Evolutionary conservation across 2,888 invertebrate genomes (phyloP).

Genomic region (Epinotia brunnichana): DNA sequence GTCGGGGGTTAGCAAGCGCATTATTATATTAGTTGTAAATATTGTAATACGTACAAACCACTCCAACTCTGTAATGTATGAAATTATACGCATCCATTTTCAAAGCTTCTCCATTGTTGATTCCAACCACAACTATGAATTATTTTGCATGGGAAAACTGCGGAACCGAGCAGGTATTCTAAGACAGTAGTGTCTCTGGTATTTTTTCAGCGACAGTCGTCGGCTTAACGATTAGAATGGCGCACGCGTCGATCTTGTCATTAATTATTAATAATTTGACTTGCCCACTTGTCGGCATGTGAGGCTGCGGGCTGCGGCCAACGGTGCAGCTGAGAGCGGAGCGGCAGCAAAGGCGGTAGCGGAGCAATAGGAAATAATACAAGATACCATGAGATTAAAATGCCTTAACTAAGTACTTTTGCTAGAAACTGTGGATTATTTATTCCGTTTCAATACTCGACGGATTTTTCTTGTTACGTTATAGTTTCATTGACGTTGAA

Average conservation of each 20-base stretch:
- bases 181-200: background rate
- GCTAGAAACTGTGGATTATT: too few species aligned
- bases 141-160: background rate
- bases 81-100: background rate
- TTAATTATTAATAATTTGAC: slow-evolving; percentile 44
- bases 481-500: too few species aligned
- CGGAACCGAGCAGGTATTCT: slow-evolving; percentile 6
- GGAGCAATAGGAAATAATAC: background rate
- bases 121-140: too few species aligned
- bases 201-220: slow-evolving; percentile 36
- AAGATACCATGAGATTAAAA: too few species aligned
- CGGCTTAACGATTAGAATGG: slow-evolving; percentile 55
- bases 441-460: too few species aligned
- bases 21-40: too few species aligned
- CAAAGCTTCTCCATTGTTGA: background rate
- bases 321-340: background rate
- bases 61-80: too few species aligned
- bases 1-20: too few species aligned
- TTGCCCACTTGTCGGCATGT: slow-evolving; percentile 39
- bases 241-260: slow-evolving; percentile 50
- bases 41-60: too few species aligned
- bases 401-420: too few species aligned
- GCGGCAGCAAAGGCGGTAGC: background rate
- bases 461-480: too few species aligned
- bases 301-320: slow-evolving; percentile 15